Evolutionary conservation across 2,797 vertebrate genomes (phyloP).

Genomic region (Melanogrammus aeglefinus): DNA sequence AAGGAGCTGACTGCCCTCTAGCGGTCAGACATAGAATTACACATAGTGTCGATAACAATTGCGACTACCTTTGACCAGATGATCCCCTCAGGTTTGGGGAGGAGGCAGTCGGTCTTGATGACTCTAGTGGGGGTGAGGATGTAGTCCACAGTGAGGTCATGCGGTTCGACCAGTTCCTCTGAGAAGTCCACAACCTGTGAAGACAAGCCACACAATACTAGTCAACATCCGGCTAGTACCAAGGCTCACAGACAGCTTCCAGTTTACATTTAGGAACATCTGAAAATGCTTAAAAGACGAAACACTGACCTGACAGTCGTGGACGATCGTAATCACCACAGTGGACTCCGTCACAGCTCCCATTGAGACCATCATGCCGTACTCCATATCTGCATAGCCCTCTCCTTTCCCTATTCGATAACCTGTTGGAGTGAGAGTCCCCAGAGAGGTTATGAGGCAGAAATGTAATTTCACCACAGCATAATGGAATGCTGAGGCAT

Average conservation of each 20-base stretch:
- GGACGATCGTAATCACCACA: constrained; percentile 88
- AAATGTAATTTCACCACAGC: background rate
- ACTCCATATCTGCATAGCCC: constrained; percentile 93
- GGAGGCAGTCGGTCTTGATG: constrained; percentile 79
- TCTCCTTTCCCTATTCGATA: constrained; percentile 96
- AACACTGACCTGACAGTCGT: constrained; percentile 90
- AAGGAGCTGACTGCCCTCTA: background rate
- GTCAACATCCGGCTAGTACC: background rate
- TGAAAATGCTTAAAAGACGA: background rate
- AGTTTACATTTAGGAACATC: background rate
- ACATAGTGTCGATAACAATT: background rate
- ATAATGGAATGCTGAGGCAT: background rate
- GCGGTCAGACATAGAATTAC: background rate
- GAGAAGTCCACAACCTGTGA: constrained; percentile 85
- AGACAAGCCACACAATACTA: constrained; percentile 3
- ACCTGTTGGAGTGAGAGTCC: constrained; percentile 65
- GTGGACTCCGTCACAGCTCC: constrained; percentile 80
- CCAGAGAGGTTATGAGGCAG: background rate
- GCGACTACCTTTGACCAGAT: constrained; percentile 85
- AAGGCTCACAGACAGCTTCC: background rate
- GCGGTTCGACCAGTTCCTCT: constrained; percentile 80
- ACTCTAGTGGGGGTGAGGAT: constrained; percentile 90
- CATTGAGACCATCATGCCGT: constrained; percentile 93
- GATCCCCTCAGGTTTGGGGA: constrained; percentile 83
- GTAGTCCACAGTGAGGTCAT: constrained; percentile 94